Percentiles rank a stretch among this genome's conserved stretches.
phyloP scores from a whole-genome alignment of 92 coral and sea anemone genomes.

The Epizoanthus ramosus region DNA sequence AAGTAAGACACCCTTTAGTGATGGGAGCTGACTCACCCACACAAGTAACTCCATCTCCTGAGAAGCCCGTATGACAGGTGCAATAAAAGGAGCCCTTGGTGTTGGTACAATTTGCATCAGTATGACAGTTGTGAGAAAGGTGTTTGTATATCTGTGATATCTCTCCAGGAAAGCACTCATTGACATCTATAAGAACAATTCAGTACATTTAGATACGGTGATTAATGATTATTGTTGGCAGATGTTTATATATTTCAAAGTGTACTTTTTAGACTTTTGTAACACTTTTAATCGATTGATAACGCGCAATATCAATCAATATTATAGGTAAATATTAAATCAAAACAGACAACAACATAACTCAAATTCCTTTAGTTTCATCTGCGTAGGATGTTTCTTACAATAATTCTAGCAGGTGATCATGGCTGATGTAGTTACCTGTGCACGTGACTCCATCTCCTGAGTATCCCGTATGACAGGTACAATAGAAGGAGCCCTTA shows the following conservation, averaged over 20 bases:
- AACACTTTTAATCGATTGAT: no score
- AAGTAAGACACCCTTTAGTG: no score
- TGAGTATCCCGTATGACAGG: constrained; percentile 20
- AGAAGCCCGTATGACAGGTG: constrained; percentile 80
- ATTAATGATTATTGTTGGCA: neutral
- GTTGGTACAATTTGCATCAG: neutral
- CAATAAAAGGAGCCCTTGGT: constrained; percentile 83
- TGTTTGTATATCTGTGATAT: neutral
- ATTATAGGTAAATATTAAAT: no score
- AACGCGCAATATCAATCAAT: no score
- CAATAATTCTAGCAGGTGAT: no score
- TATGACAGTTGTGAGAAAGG: neutral
- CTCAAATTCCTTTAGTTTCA: no score
- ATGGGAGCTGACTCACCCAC: constrained; percentile 50
- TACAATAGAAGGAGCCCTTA: constrained; percentile 20
- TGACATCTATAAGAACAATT: neutral
- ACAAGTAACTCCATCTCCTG: constrained; percentile 89
- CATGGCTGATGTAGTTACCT: neutral
- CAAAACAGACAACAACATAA: no score
- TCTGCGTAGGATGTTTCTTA: neutral
- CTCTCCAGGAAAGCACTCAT: neutral
- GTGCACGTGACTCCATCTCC: constrained; percentile 2
- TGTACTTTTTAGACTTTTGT: no score
- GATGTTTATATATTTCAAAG: no score
- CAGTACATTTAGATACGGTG: neutral